Evolutionary conservation across 1,140 invertebrate genomes (phyloP), one percentile per base, ranked within the genome.

Genomic region (Anadara kagoshimensis): DNA sequence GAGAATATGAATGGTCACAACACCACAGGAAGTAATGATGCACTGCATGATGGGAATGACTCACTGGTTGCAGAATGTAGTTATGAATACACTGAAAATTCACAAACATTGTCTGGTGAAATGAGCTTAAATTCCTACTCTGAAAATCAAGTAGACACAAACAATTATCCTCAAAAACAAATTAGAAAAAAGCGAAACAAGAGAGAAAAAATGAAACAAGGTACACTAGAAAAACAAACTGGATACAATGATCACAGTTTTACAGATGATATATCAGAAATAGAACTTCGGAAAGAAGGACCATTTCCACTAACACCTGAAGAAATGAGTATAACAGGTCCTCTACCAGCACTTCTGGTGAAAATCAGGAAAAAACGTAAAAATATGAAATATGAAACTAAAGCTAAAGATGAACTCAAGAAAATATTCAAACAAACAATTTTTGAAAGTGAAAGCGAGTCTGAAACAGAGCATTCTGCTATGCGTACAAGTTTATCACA

Each of bases 251-350:
- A 22, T 51, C 2, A 54, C 20, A 64, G 62, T 53, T 51, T 36
- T 41, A 63, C 51, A 18, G 70, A 73, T 18, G 69, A 72, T 22
- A 73, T 78, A 56, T 78, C 73, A 54, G 76, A 78, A 22, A 49
- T 47, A 63, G 73, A 75, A 24, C 53, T 65, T 5, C 29, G 63
- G 11, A 62, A 53, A 29, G 45, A 54, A 36, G 62, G 47, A 45
- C 73, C 73, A 12, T 49, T 70, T 22, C 44, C 62, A 20, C 54
- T 68, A 3, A 75, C 73, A 7, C 70, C 53, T 24, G 53, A 64
- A 14, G 73, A 75, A 49, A 75, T 75, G 73, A 61, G 65, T 14
- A 75, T 75, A 18, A 75, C 59, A 36, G 73, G 73, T 20, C 73
- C 73, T 3, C 22, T 75, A 7, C 62, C 73, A 54, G 61, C 73